Evolutionary conservation across 2,888 invertebrate genomes (phyloP).

Genomic region (Ormyrus nitidulus): DNA sequence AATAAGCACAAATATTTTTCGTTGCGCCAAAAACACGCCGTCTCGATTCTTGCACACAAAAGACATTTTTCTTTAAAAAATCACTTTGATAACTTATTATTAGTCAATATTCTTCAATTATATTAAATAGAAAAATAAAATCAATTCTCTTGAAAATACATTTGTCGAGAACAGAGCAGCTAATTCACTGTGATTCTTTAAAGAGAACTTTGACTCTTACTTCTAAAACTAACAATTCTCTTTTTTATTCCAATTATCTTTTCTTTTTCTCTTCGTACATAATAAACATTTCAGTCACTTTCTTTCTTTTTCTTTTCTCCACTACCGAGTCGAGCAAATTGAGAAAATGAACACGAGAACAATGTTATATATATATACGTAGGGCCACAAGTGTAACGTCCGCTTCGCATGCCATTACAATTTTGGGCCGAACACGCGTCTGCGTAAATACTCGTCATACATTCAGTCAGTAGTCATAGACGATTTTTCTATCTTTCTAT

Average conservation of each 20-base stretch:
- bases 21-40: conserved; percentile 42
- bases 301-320: conserved; percentile 11
- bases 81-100: neutral
- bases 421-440: conserved; percentile 55
- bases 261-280: neutral
- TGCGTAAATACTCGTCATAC: conserved; percentile 55
- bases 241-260: conserved; percentile 29
- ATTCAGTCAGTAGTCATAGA: conserved; percentile 52
- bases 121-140: too few species aligned
- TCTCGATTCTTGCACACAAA: conserved; percentile 30
- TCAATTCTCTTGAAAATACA: too few species aligned
- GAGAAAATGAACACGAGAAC: conserved; percentile 30
- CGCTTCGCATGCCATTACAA: conserved; percentile 56
- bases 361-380: conserved; percentile 44
- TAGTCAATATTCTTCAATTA: too few species aligned
- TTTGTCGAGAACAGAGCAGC: too few species aligned
- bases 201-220: neutral
- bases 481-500: conserved; percentile 46
- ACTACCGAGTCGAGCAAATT: conserved; percentile 25
- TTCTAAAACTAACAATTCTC: neutral
- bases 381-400: conserved; percentile 55
- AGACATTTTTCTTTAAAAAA: conserved; percentile 24
- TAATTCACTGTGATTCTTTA: conserved; percentile 16
- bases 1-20: conserved; percentile 28
- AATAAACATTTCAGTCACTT: conserved; percentile 7